Percentiles rank a stretch among this genome's conserved stretches.
These are phyloP conservation scores for Lepisosteus osseus DNA, from an alignment of 2,113 vertebrate species.

Conservation along the genomic window DNA sequence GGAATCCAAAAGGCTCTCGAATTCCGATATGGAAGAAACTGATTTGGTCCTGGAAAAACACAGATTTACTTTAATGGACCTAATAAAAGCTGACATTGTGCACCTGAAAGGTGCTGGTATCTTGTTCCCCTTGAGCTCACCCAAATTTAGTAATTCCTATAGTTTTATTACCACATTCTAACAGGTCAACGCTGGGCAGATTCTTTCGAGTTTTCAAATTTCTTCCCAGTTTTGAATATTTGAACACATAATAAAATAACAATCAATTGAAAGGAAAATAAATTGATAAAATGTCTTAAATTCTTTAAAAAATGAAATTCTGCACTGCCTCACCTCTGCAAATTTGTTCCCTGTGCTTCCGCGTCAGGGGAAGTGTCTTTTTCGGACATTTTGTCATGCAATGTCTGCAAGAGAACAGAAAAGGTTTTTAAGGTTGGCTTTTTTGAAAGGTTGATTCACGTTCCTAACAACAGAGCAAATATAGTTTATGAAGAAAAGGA, in stretches of 20 bases:
- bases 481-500: too few relatives aligned
- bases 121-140: too few relatives aligned
- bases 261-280: neutral
- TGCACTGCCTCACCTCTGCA: constrained; percentile 74
- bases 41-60: constrained; percentile 75
- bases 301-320: neutral
- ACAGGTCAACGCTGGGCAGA: too few relatives aligned
- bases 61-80: too few relatives aligned
- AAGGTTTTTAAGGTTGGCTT: neutral
- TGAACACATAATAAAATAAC: neutral
- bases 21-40: constrained; percentile 72
- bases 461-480: too few relatives aligned
- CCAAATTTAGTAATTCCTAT: too few relatives aligned
- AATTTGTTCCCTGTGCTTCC: constrained; percentile 67
- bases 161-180: too few relatives aligned
- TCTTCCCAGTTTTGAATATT: too few relatives aligned
- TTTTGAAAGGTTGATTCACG: too few relatives aligned
- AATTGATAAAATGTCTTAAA: neutral
- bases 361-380: constrained; percentile 72
- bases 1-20: constrained; percentile 76
- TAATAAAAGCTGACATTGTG: too few relatives aligned
- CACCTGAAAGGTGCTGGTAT: too few relatives aligned
- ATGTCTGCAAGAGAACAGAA: constrained; percentile 57
- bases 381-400: constrained; percentile 64
- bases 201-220: too few relatives aligned